Evolutionary conservation across 2,113 vertebrate species (phyloP).

Genomic region (Ochotona princeps): DNA sequence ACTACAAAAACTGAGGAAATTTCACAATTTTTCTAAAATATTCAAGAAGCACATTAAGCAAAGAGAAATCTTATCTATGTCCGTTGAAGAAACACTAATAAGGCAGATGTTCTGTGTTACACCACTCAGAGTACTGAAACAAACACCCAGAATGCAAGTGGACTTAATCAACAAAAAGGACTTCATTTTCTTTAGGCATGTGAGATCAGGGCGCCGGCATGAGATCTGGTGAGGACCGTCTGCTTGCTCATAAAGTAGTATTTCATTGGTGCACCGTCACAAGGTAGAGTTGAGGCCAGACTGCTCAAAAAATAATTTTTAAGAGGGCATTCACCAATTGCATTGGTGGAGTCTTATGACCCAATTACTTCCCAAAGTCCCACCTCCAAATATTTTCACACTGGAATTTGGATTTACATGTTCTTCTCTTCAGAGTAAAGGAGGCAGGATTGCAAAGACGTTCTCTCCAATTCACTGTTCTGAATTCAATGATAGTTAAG

Average conservation of each 20-base stretch:
- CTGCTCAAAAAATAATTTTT: rapidly evolving
- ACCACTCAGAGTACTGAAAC: too few species aligned
- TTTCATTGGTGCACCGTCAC: neutral
- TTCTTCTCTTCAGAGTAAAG: too few species aligned
- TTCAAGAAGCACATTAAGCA: neutral
- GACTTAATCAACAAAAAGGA: too few species aligned
- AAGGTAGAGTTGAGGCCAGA: too few species aligned
- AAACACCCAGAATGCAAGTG: too few species aligned
- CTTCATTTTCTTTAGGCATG: too few species aligned
- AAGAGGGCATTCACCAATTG: neutral
- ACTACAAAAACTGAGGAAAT: neutral
- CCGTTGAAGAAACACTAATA: neutral
- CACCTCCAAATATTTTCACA: neutral
- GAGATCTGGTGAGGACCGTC: neutral
- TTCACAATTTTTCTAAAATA: neutral
- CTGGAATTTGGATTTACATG: neutral
- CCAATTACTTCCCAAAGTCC: neutral
- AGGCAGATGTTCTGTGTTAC: too few species aligned
- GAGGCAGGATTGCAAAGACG: neutral
- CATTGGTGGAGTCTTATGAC: neutral
- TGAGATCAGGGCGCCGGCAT: neutral
- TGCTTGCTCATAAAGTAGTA: too few species aligned
- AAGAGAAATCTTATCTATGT: neutral
- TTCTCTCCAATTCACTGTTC: neutral
- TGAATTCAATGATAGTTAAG: neutral